Percentiles rank a stretch among this genome's conserved stretches.
These are phyloP conservation scores for Taxidea taxus DNA, from an alignment of 2,113 vertebrate species.

Conservation along the genomic window DNA sequence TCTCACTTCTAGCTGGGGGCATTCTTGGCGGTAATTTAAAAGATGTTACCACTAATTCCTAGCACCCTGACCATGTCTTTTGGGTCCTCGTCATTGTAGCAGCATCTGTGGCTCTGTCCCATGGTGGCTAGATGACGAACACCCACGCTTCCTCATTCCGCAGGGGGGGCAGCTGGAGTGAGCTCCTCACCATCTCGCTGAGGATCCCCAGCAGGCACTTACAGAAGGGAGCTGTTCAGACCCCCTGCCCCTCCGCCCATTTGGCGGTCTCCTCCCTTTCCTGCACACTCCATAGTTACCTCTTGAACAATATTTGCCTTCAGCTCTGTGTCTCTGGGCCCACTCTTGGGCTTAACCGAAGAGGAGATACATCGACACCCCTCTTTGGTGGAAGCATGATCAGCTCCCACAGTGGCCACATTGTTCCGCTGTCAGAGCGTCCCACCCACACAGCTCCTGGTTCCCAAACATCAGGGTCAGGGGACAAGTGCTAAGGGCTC, in stretches of 20 bases:
- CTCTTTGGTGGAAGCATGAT: neutral
- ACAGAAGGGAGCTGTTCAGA: neutral
- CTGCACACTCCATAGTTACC: rapidly evolving
- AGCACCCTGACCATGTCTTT: neutral
- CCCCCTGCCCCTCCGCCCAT: rapidly evolving
- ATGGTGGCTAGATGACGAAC: rapidly evolving
- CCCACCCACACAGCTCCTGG: neutral
- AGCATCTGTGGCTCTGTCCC: neutral
- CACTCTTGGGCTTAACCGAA: neutral
- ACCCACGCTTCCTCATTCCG: neutral
- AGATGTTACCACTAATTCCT: no score
- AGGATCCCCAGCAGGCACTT: neutral
- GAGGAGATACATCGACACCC: neutral
- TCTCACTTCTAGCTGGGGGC: neutral
- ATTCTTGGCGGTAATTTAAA: neutral
- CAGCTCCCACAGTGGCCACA: neutral
- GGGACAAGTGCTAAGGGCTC: neutral
- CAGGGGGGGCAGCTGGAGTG: neutral
- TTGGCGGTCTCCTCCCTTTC: neutral
- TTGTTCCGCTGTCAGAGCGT: neutral
- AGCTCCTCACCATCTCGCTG: no score
- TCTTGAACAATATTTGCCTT: neutral
- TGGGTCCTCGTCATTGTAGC: neutral
- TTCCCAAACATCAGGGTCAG: neutral
- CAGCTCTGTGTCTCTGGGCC: neutral